Evolutionary conservation across 2,888 invertebrate species (phyloP).

Genomic region (Arctia plantaginis): DNA sequence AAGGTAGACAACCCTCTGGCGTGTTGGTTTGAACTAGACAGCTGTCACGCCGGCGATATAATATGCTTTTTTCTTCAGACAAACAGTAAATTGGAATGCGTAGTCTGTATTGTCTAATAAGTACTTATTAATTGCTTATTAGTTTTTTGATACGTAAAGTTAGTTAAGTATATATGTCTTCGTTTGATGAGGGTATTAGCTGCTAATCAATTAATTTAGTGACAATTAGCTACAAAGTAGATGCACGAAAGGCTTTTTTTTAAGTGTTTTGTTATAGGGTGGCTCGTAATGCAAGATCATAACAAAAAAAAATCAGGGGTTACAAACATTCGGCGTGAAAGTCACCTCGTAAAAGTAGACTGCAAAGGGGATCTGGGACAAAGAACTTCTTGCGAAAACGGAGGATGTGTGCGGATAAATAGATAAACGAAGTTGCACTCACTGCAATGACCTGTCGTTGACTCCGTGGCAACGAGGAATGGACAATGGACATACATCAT

Average conservation of each 20-base stretch:
- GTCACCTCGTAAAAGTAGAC: background rate
- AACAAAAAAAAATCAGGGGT: background rate
- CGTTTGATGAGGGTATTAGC: background rate
- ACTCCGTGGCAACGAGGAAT: too few relatives aligned
- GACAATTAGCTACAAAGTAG: background rate
- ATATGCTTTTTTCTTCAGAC: background rate
- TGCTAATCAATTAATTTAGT: background rate
- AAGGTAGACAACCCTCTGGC: conserved; percentile 31
- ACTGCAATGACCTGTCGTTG: too few relatives aligned
- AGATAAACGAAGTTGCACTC: too few relatives aligned
- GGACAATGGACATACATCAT: too few relatives aligned
- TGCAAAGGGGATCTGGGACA: background rate
- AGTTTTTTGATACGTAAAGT: background rate
- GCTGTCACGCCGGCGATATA: conserved; percentile 1
- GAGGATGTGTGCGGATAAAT: too few relatives aligned
- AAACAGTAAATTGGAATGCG: background rate
- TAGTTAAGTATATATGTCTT: background rate
- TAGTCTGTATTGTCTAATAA: background rate
- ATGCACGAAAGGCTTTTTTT: background rate
- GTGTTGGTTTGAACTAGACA: conserved; percentile 8
- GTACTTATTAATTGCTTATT: background rate
- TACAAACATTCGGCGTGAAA: background rate
- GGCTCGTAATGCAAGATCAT: rapidly evolving
- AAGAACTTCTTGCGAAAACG: background rate
- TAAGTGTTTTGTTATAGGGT: background rate